Base-by-base conservation (phyloP, 2,888 invertebrate species). In the Eulithis testata region DNA sequence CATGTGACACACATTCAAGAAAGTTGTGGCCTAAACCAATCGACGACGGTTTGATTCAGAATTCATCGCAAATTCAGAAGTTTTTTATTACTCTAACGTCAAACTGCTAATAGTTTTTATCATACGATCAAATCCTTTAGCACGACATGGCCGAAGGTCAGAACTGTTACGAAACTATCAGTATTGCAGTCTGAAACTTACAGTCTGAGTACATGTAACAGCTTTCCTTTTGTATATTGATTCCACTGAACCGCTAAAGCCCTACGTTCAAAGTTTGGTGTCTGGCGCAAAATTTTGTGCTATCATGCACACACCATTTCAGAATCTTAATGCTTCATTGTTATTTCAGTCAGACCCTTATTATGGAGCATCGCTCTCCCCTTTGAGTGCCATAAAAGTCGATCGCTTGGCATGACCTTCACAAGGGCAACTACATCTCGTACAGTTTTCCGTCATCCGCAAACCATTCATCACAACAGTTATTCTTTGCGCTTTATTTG, bases 381-480 rank as follows among this genome's bases (percentile, higher is more conserved):
- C 47, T 27, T 45, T 9, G 37, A n/a, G 43, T 37, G 37, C 40
- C 12, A 21, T 31, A 14, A 45, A 11, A 63, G 11, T 52, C 27
- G 47, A 56, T 47, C 40, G 58, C 37, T 27, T 54, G 62, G 58
- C 37, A 36, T 54, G 66, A 66, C 66, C 63, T 66, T 63, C 63
- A 52, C 60, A 63, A 63, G 63, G 63, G 56, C 56, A 59, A 45
- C n/a, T 9, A 53, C 40, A n/a, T 2, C 31, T 51, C 31, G 21
- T 27, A 11, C 2, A 11, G 27, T 51, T 3, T 11, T 7, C n/a
- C n/a, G n/a, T n/a, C n/a, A 9, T 49, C 21, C 21, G 4, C 49
- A 21, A 2, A 49, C 4, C 49, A 21, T 49, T 8, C 3, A 47
- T 47, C 21, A 12, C 45, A 12, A 7, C 9, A 21, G 49, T 11